A percentile compares a stretch with the other conserved stretches of the same genome.
Evolutionary conservation across 2,888 invertebrate species (phyloP).

Genomic region (Conchocele bisecta): DNA sequence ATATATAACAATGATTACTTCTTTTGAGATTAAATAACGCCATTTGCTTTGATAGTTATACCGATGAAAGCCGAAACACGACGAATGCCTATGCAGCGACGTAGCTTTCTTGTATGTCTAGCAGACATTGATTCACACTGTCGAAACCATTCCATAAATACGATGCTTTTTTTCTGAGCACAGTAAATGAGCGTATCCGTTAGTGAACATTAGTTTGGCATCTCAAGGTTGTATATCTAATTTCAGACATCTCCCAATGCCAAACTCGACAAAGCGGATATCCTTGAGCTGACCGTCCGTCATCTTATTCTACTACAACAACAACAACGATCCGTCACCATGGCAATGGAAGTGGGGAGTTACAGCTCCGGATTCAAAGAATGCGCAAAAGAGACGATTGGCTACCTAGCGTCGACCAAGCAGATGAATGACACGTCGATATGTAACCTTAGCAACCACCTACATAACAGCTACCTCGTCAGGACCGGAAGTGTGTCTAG

Average conservation of each 20-base stretch:
- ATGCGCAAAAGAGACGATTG: conserved; percentile 21
- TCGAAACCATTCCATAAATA: too few relatives aligned
- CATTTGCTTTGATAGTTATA: too few relatives aligned
- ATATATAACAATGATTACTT: too few relatives aligned
- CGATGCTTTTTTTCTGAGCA: too few relatives aligned
- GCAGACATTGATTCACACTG: too few relatives aligned
- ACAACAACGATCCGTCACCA: conserved; percentile 8
- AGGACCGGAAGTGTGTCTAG: not conserved
- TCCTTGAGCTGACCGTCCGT: not conserved
- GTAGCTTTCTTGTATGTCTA: too few relatives aligned
- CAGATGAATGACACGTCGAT: not conserved
- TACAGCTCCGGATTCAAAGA: conserved; percentile 29
- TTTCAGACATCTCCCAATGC: conserved; percentile 25
- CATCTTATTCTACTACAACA: conserved; percentile 16
- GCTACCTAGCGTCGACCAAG: conserved; percentile 2
- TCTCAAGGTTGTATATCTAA: too few relatives aligned
- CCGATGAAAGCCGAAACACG: too few relatives aligned
- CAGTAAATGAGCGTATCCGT: too few relatives aligned
- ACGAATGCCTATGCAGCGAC: too few relatives aligned
- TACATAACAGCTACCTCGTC: not conserved
- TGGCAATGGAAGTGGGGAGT: conserved; percentile 11
- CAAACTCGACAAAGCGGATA: conserved; percentile 2
- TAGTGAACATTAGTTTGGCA: too few relatives aligned
- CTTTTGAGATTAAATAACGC: too few relatives aligned
- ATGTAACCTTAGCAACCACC: conserved; percentile 17